These are phyloP conservation scores for Cydia strobilella DNA, from an alignment of 1,140 invertebrate species.

Conservation along the genomic window DNA sequence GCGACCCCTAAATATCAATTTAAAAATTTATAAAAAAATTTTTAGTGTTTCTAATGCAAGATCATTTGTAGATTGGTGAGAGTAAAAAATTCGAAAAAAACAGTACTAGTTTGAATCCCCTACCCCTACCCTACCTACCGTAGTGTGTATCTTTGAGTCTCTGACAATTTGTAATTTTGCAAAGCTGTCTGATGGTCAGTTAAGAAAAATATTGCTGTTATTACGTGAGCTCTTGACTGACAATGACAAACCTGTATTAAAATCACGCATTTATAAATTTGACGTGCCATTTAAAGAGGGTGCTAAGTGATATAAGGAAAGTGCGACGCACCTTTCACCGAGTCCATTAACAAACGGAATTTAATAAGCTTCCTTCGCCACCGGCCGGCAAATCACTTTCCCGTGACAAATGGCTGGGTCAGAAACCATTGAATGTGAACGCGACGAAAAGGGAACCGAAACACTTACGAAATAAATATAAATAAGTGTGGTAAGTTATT, in stretches of 20 bases:
- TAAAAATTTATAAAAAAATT: too few relatives aligned
- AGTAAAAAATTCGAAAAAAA: too few relatives aligned
- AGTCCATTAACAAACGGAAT: slow-evolving; percentile 12
- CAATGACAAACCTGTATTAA: background rate
- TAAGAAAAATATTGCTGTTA: too few relatives aligned
- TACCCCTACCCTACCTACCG: too few relatives aligned
- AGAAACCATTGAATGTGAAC: slow-evolving; percentile 26
- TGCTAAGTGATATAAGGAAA: background rate
- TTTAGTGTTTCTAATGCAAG: too few relatives aligned
- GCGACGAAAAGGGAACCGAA: slow-evolving; percentile 2
- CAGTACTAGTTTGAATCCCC: too few relatives aligned
- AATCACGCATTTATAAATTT: too few relatives aligned
- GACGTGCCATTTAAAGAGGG: background rate
- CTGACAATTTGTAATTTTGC: background rate
- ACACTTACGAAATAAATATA: background rate
- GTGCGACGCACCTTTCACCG: background rate
- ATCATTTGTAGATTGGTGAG: too few relatives aligned
- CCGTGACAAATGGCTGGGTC: slow-evolving; percentile 38
- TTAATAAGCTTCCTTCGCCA: slow-evolving; percentile 14
- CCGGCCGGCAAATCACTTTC: slow-evolving; percentile 34
- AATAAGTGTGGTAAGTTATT: too few relatives aligned
- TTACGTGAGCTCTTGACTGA: too few relatives aligned
- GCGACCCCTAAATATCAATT: too few relatives aligned
- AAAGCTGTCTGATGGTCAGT: too few relatives aligned
- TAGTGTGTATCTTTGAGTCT: background rate